Conservation (phyloP, 2,797 vertebrate species). For the Acrocephalus scirpaceus region DNA sequence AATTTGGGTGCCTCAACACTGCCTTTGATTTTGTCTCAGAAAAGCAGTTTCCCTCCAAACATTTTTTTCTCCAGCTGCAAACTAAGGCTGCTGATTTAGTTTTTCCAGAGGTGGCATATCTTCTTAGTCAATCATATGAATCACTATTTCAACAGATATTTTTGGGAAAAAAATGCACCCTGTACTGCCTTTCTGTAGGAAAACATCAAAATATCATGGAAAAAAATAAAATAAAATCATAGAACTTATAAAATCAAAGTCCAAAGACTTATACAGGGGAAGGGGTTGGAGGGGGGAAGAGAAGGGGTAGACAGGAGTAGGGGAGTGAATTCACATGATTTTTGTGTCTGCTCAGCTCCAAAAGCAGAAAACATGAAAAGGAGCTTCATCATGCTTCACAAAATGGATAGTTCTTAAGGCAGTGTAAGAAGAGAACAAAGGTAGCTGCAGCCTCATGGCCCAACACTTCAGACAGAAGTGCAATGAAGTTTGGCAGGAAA, state of each 20-base stretch:
- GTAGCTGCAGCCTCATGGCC: not conserved
- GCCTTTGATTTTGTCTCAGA: constrained; percentile 12
- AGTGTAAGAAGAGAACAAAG: not conserved
- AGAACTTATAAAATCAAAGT: not conserved
- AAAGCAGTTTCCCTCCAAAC: constrained; percentile 12
- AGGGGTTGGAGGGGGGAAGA: not conserved
- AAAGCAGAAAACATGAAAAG: not conserved
- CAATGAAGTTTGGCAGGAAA: not conserved
- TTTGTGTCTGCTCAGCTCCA: not conserved
- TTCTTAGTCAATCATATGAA: not conserved
- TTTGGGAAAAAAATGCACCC: not conserved
- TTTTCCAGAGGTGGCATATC: constrained; percentile 41
- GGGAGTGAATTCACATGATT: not conserved
- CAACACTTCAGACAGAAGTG: not conserved
- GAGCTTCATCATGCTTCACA: not conserved
- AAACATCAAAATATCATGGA: not conserved
- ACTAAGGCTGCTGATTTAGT: constrained; percentile 12
- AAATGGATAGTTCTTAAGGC: not conserved
- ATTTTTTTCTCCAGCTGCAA: constrained; percentile 22
- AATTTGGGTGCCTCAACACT: not conserved
- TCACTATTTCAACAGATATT: not conserved
- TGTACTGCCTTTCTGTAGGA: not conserved
- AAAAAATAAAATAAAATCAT: not conserved
- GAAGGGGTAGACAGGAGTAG: not conserved
- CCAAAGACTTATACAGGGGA: not conserved